Evolutionary conservation across 2,113 vertebrate genomes (phyloP).

Genomic region (Chrysemys picta): DNA sequence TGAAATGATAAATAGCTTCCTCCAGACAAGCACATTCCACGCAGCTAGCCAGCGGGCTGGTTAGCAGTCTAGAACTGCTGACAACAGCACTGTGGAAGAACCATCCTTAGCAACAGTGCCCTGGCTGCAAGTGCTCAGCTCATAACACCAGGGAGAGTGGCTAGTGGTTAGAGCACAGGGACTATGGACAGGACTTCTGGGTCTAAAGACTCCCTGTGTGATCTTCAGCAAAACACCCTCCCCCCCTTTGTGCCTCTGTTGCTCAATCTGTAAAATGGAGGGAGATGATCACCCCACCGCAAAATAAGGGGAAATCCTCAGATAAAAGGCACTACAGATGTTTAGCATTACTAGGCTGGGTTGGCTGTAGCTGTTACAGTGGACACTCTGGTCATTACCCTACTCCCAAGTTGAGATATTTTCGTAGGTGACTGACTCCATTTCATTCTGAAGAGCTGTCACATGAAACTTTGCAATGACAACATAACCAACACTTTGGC

Average conservation of each 20-base stretch:
- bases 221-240: not conserved
- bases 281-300: not conserved
- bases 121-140: not conserved
- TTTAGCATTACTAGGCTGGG: not conserved
- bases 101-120: not conserved
- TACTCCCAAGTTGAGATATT: not conserved
- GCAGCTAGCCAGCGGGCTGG: not conserved
- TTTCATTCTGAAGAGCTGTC: not conserved
- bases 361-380: not conserved
- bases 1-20: not conserved
- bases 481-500: not conserved
- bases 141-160: not conserved
- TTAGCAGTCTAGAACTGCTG: not conserved
- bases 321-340: not conserved
- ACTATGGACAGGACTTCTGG: not conserved
- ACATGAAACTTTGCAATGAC: not conserved
- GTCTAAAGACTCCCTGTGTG: not conserved
- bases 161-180: not conserved
- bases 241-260: not conserved
- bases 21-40: not conserved
- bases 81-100: not conserved
- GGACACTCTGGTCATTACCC: not conserved
- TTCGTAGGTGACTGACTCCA: not conserved
- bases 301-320: not conserved
- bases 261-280: not conserved